Conservation (phyloP, 2,113 vertebrate genomes). For the Progne subis region DNA sequence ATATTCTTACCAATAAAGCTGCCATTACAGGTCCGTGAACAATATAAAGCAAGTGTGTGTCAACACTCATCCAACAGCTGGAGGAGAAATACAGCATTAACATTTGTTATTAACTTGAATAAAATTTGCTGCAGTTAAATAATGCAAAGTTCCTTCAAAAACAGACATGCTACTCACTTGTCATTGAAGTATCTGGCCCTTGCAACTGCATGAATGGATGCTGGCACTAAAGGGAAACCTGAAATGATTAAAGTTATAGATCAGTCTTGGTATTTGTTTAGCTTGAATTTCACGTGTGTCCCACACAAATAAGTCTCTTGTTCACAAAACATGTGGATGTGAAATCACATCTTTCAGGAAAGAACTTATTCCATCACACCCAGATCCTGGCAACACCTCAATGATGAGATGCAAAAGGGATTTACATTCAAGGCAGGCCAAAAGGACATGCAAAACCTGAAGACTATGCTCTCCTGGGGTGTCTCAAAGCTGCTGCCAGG, state of each 20-base stretch:
- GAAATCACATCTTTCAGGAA: not conserved
- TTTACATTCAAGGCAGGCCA: not conserved
- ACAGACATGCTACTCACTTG: slow-evolving; percentile 85
- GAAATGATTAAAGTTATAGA: slow-evolving; percentile 16
- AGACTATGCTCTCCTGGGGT: not conserved
- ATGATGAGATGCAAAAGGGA: not conserved
- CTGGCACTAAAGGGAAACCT: slow-evolving; percentile 94
- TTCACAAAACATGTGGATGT: not conserved
- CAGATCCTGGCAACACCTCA: not conserved
- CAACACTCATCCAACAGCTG: slow-evolving; percentile 98
- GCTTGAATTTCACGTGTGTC: not conserved
- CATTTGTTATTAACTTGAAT: not conserved
- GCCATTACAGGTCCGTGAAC: slow-evolving; percentile 95
- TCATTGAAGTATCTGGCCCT: slow-evolving; percentile 93
- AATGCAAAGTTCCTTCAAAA: slow-evolving; percentile 51
- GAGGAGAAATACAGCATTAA: slow-evolving; percentile 21
- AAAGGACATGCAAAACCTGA: not conserved
- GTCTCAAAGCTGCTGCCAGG: not conserved
- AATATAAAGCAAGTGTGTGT: slow-evolving; percentile 93
- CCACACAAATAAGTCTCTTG: not conserved
- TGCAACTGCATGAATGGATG: slow-evolving; percentile 90
- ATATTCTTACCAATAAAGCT: slow-evolving; percentile 88
- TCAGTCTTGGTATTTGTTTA: slow-evolving; percentile 1
- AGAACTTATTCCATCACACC: not conserved
- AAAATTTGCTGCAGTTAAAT: not conserved